phyloP scores from a whole-genome alignment of 2,888 invertebrate genomes.

The Bellardia bayeri region DNA sequence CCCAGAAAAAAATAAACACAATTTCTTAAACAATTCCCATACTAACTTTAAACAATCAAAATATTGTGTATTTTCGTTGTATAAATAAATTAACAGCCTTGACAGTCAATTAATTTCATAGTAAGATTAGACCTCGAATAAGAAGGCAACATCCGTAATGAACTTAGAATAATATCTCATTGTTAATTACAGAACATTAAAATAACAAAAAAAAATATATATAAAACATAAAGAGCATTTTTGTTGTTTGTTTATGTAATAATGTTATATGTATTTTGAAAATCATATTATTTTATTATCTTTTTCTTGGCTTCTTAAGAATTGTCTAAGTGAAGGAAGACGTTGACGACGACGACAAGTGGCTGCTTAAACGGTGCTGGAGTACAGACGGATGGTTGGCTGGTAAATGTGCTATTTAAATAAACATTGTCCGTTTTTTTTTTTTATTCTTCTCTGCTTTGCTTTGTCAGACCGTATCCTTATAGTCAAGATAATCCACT shows the following conservation, averaged over 20 bases:
- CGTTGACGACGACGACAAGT: not conserved
- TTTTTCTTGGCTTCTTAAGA: conserved; percentile 22
- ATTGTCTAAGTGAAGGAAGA: conserved; percentile 11
- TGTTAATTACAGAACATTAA: conserved; percentile 45
- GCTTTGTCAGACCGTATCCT: conserved; percentile 11
- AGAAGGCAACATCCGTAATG: not conserved
- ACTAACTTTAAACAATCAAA: not conserved
- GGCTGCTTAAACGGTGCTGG: conserved; percentile 2
- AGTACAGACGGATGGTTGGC: conserved; percentile 25
- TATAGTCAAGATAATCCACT: conserved; percentile 65
- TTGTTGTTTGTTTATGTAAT: not conserved
- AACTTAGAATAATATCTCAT: conserved; percentile 26
- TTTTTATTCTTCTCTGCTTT: conserved; percentile 7
- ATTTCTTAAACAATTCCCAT: not conserved
- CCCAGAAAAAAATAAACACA: not conserved
- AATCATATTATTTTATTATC: conserved; percentile 21
- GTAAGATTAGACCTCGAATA: conserved; percentile 19
- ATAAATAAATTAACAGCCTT: not conserved
- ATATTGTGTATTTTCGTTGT: not conserved
- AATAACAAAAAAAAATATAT: not conserved
- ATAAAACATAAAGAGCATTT: not conserved
- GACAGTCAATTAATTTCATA: conserved; percentile 42
- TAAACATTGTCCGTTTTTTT: conserved; percentile 42
- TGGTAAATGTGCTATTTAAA: conserved; percentile 55
- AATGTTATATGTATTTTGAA: not conserved